Base-by-base conservation (phyloP, 2,113 vertebrate genomes). In the Stigmatopora nigra region DNA sequence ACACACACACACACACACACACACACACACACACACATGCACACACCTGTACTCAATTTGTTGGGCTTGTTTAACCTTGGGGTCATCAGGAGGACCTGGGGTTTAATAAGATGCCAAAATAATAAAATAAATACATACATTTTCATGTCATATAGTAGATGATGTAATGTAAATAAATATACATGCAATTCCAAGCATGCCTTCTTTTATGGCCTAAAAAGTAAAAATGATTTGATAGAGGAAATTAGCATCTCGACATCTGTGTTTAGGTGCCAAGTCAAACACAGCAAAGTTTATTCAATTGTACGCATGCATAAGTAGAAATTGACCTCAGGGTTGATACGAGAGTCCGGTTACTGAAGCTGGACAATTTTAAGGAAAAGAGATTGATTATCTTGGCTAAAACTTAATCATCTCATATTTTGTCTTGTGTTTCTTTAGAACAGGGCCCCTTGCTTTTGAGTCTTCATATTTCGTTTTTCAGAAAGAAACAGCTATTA, bases 1-100 rank as follows among this genome's bases (percentile, higher is more conserved):
- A 38, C 38, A 38, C n/a, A n/a, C n/a, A n/a, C n/a, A n/a, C n/a
- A 31, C 25, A 31, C 25, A 31, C 64, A 46, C 76, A 63, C n/a
- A 31, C 1, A 58, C 64, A 71, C 51, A 48, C 57, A 31, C 25
- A 31, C 25, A 31, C 64, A 46, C 76, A 63, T 20, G 53, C 61
- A 65, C 71, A 64, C 64, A 64, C 64, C 70, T 77, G 75, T 58
- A 71, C 45, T 76, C 69, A 80, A 86, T 86, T 87, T 70, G 84
- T 82, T 78, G 63, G 82, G 86, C 80, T 82, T 84, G 77, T 85
- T 88, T 85, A 78, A 70, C 44, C 41, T 44, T 59, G 67, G 70
- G 71, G 70, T 83, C 78, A 70, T 77, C 61, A 61, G 74, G 61
- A 67, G 75, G 35, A 68, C 70, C 73, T 68, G 74, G 53, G 79